A percentile compares a stretch with the other conserved stretches of the same genome.
These are phyloP conservation scores for Poeciliopsis paucimaculata DNA, from an alignment of 2,797 vertebrate species.

Conservation along the genomic window DNA sequence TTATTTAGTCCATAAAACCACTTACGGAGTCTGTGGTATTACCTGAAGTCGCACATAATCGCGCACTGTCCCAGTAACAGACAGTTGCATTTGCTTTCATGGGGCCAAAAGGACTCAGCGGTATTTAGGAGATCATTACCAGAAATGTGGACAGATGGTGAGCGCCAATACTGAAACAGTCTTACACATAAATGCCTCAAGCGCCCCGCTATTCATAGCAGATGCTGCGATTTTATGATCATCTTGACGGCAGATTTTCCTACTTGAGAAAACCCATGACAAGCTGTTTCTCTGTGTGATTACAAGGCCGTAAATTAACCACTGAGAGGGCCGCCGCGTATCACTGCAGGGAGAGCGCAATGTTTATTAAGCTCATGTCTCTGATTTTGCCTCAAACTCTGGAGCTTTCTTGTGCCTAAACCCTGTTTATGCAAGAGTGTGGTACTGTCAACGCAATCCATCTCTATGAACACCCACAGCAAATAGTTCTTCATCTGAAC, in stretches of 20 bases:
- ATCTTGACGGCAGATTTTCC: constrained; percentile 60
- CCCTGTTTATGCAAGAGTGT: not conserved
- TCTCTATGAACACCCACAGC: not conserved
- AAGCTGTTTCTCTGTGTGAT: constrained; percentile 65
- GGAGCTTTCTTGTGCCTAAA: not conserved
- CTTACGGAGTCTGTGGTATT: not conserved
- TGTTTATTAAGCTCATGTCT: not conserved
- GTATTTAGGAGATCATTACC: constrained; percentile 19
- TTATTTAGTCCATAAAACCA: not conserved
- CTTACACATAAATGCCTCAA: constrained; percentile 26
- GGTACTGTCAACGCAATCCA: not conserved
- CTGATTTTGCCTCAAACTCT: constrained; percentile 1
- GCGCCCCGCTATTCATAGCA: constrained; percentile 53
- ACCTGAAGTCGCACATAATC: not conserved
- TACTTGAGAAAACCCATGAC: constrained; percentile 57
- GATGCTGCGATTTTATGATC: constrained; percentile 67
- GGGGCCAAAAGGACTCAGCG: not conserved
- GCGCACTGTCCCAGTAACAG: not conserved
- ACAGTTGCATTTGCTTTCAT: not conserved
- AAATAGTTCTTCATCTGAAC: not conserved
- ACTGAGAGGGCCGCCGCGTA: constrained; percentile 26
- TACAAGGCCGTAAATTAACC: constrained; percentile 57
- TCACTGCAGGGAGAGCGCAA: constrained; percentile 20
- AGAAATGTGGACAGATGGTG: constrained; percentile 29
- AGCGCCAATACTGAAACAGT: constrained; percentile 27